Conservation (phyloP, 2,797 vertebrate species). For the Pachyuromys duprasi region DNA sequence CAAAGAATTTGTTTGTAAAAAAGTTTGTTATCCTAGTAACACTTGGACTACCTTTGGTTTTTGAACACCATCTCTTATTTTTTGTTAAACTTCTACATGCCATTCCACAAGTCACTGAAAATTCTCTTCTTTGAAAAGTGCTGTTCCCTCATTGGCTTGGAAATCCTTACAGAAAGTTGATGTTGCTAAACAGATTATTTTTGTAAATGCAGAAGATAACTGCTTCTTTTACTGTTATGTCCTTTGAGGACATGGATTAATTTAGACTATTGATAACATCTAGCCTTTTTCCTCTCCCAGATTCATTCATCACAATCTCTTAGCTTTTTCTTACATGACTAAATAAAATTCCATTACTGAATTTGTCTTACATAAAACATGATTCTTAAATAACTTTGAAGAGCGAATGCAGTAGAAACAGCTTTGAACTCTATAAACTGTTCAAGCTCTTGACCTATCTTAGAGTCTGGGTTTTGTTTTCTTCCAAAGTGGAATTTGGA, state of each 20-base stretch:
- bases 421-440: background rate
- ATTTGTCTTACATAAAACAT: constrained; percentile 49
- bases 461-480: constrained; percentile 14
- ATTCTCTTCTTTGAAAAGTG: constrained; percentile 54
- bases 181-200: constrained; percentile 28
- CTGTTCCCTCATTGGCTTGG: constrained; percentile 7
- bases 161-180: constrained; percentile 18
- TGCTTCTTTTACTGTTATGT: constrained; percentile 26
- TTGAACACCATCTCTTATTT: constrained; percentile 64
- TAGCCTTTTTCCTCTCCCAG: background rate
- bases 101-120: constrained; percentile 64
- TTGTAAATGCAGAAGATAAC: constrained; percentile 32
- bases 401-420: background rate
- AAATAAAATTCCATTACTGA: constrained; percentile 40
- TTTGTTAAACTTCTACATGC: constrained; percentile 50
- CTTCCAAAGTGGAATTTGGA: constrained; percentile 14
- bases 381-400: constrained; percentile 35
- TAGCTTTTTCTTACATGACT: constrained; percentile 25
- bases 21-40: constrained; percentile 66
- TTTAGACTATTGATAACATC: constrained; percentile 26
- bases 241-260: constrained; percentile 44
- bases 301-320: background rate
- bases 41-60: constrained; percentile 67
- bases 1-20: constrained; percentile 78
- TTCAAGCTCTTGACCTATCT: background rate